A percentile compares a stretch with the other conserved stretches of the same genome.
Evolutionary conservation across 2,888 invertebrate genomes (phyloP).

Genomic region (Erebia aethiops): DNA sequence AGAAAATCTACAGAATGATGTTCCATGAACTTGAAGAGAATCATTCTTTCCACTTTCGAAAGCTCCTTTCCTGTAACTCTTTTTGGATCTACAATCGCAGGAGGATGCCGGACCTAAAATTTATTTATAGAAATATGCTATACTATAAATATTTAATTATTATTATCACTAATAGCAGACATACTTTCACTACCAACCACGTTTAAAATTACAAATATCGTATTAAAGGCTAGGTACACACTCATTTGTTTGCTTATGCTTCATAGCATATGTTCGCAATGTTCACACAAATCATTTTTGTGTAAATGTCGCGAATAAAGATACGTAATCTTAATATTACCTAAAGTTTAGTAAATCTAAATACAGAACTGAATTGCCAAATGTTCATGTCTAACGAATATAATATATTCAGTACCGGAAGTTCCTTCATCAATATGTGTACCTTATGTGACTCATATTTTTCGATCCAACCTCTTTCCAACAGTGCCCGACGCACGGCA

Average conservation of each 20-base stretch:
- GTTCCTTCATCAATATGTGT: constrained; percentile 25
- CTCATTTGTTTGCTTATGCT: too few species aligned
- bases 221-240: too few species aligned
- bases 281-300: too few species aligned
- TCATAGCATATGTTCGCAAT: too few species aligned
- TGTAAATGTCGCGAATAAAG: too few species aligned
- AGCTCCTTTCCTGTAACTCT: constrained; percentile 76
- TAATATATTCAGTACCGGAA: not conserved
- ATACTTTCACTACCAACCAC: not conserved
- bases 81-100: constrained; percentile 66
- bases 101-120: constrained; percentile 69
- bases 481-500: constrained; percentile 86
- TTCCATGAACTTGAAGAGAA: constrained; percentile 89
- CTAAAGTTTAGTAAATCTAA: not conserved
- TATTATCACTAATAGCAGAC: not conserved
- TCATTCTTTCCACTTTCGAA: constrained; percentile 86
- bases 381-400: not conserved
- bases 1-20: constrained; percentile 92
- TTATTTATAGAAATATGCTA: not conserved
- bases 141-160: not conserved
- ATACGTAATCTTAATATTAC: too few species aligned
- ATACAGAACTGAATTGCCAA: not conserved
- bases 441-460: constrained; percentile 83
- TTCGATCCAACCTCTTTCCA: constrained; percentile 89
- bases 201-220: not conserved